phyloP scores from a whole-genome alignment of 2,113 vertebrate species.

The Strix uralensis region DNA sequence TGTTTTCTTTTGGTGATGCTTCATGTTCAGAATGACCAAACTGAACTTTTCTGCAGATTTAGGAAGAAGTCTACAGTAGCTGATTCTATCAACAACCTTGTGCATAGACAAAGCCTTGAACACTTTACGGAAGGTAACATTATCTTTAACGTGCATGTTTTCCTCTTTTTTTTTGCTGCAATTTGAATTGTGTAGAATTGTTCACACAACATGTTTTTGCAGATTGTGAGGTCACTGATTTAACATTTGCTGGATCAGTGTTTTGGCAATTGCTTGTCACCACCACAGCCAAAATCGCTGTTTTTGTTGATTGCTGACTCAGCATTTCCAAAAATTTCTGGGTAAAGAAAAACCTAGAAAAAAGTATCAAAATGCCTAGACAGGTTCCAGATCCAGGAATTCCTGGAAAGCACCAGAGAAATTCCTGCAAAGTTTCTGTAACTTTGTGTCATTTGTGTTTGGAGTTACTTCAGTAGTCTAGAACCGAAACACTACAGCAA shows the following conservation, averaged over 20 bases:
- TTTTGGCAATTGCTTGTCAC: not conserved
- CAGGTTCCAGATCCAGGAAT: not conserved
- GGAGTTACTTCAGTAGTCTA: not conserved
- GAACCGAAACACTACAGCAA: not conserved
- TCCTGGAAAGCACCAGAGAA: not conserved
- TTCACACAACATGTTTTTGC: not conserved
- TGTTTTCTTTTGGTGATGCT: not conserved
- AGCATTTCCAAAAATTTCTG: not conserved
- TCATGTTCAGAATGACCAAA: not conserved
- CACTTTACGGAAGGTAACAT: constrained; percentile 89
- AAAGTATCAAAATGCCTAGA: not conserved
- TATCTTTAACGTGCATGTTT: not conserved
- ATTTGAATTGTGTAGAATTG: not conserved
- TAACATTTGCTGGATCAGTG: not conserved
- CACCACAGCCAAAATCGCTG: not conserved
- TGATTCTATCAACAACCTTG: constrained; percentile 83
- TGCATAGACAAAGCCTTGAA: constrained; percentile 76
- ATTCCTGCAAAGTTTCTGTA: not conserved
- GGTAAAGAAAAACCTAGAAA: not conserved
- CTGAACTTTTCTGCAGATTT: constrained; percentile 72
- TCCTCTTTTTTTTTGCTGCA: not conserved
- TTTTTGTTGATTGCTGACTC: not conserved
- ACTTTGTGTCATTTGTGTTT: not conserved
- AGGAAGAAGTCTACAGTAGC: constrained; percentile 86
- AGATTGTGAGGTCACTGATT: not conserved